Percentiles rank a stretch among this genome's conserved stretches.
phyloP scores from a whole-genome alignment of 2,113 vertebrate genomes.

The Mugil cephalus region DNA sequence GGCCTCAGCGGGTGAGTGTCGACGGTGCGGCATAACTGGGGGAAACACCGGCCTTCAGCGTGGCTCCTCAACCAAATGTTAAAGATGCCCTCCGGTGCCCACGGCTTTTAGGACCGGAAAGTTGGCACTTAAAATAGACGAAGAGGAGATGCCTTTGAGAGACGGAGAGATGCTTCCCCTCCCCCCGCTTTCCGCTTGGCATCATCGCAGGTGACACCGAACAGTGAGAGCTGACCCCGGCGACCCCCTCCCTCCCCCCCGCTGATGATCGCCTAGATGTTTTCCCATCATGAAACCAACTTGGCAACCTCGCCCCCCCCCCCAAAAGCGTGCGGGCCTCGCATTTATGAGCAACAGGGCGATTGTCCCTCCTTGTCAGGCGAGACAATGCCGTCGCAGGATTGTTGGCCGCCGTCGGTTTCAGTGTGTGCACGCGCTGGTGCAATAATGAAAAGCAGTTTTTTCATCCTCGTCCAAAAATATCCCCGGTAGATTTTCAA shows the following conservation, averaged over 20 bases:
- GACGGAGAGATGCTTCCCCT: conserved; percentile 6
- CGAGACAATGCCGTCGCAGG: conserved; percentile 16
- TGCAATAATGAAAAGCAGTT: conserved; percentile 46
- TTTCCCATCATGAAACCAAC: neutral
- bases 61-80: conserved; percentile 22
- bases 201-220: conserved; percentile 26
- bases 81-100: conserved; percentile 43
- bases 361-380: conserved; percentile 22
- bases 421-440: conserved; percentile 13
- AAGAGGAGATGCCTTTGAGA: conserved; percentile 5
- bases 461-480: conserved; percentile 64
- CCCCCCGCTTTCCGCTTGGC: conserved; percentile 28
- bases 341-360: conserved; percentile 16
- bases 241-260: conserved; percentile 22
- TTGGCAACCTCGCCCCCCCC: conserved; percentile 14
- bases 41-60: conserved; percentile 55
- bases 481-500: conserved; percentile 51
- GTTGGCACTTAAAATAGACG: conserved; percentile 58
- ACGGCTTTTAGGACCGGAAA: conserved; percentile 51
- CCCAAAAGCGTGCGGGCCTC: neutral
- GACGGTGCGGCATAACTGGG: conserved; percentile 44
- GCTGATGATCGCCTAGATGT: neutral
- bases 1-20: conserved; percentile 60
- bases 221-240: conserved; percentile 26
- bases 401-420: conserved; percentile 31